phyloP scores from a whole-genome alignment of 2,888 invertebrate species.

The Caenorhabditis becei region DNA sequence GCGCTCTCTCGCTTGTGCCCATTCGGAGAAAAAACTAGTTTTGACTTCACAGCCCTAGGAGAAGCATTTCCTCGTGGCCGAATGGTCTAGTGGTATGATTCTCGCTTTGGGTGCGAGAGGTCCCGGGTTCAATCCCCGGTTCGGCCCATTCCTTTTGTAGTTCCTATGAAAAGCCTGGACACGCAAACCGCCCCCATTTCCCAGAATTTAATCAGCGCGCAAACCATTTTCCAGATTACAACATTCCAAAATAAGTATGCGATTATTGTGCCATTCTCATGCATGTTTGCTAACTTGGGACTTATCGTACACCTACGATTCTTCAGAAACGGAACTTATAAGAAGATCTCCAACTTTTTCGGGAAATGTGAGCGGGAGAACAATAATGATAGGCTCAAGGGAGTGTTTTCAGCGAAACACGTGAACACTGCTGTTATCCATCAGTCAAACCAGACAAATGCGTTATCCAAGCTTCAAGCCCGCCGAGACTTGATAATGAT shows the following conservation, averaged over 20 bases:
- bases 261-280: not conserved
- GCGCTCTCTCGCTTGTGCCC: no score
- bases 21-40: no score
- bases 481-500: conserved; percentile 33
- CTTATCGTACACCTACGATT: conserved; percentile 23
- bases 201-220: no score
- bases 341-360: not conserved
- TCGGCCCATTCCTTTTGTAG: conserved; percentile 67
- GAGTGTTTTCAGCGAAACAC: not conserved
- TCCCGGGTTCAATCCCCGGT: conserved; percentile 80
- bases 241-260: conserved; percentile 26
- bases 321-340: not conserved
- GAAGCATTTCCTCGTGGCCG: conserved; percentile 49
- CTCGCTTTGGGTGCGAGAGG: conserved; percentile 82
- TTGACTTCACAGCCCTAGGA: no score
- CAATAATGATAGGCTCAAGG: not conserved
- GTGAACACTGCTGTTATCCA: not conserved
- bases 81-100: conserved; percentile 82
- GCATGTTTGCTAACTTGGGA: conserved; percentile 11
- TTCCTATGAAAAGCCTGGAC: no score
- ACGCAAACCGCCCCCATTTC: no score
- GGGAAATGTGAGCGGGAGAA: not conserved
- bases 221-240: conserved; percentile 34
- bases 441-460: not conserved
- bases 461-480: conserved; percentile 22